Conservation (phyloP, 2,888 invertebrate species). For the Dexiosoma caninum region DNA sequence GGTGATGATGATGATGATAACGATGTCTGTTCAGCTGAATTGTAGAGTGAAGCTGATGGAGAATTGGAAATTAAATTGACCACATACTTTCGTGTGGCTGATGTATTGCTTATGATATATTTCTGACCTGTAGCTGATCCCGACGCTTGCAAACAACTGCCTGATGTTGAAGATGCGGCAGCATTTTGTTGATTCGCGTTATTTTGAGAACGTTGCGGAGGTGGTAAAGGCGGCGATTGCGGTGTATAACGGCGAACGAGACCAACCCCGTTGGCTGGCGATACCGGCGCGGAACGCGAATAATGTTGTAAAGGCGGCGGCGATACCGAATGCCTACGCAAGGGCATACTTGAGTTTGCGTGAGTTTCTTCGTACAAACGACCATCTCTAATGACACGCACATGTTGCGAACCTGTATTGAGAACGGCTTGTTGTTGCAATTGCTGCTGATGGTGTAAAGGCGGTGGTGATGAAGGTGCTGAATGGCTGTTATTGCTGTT, state of each 20-base stretch:
- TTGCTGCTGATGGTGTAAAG: slow-evolving; percentile 65
- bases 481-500: slow-evolving; percentile 54
- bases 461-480: slow-evolving; percentile 66
- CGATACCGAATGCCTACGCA: slow-evolving; percentile 70
- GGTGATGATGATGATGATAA: slow-evolving; percentile 41
- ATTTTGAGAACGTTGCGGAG: too few species aligned
- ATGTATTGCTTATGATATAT: slow-evolving; percentile 64
- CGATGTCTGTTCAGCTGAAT: slow-evolving; percentile 37
- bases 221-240: slow-evolving; percentile 66
- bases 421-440: slow-evolving; percentile 63
- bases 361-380: slow-evolving; percentile 74
- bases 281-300: slow-evolving; percentile 71
- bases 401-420: slow-evolving; percentile 70
- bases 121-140: slow-evolving; percentile 61
- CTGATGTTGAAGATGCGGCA: slow-evolving; percentile 63
- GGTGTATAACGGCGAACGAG: slow-evolving; percentile 68
- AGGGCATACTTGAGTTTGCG: slow-evolving; percentile 52
- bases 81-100: slow-evolving; percentile 72
- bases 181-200: slow-evolving; percentile 44
- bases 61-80: slow-evolving; percentile 75
- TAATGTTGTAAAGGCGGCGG: slow-evolving; percentile 73
- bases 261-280: slow-evolving; percentile 68
- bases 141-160: slow-evolving; percentile 50
- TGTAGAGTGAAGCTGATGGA: slow-evolving; percentile 55
- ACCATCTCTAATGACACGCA: slow-evolving; percentile 78